These are phyloP conservation scores for Acanthosoma haemorrhoidale DNA, from an alignment of 2,888 invertebrate species.

Conservation along the genomic window DNA sequence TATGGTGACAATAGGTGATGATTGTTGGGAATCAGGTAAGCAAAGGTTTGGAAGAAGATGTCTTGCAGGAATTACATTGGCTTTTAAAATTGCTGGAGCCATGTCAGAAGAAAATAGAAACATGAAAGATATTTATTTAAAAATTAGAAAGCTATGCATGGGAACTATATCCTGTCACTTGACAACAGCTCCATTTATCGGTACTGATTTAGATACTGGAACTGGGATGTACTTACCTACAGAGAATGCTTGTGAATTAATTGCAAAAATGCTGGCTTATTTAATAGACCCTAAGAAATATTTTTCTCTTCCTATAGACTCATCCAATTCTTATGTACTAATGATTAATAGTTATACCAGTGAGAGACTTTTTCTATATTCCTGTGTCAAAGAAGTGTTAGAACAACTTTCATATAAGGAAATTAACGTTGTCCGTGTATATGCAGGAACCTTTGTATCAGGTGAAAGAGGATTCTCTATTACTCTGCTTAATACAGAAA, in stretches of 20 bases:
- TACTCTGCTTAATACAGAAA: slow-evolving; percentile 30
- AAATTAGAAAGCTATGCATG: slow-evolving; percentile 38
- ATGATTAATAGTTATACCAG: slow-evolving; percentile 6
- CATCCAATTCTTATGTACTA: neutral
- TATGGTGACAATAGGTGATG: slow-evolving; percentile 44
- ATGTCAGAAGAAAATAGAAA: slow-evolving; percentile 51
- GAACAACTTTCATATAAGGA: neutral
- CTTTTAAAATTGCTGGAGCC: slow-evolving; percentile 44
- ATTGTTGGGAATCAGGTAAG: slow-evolving; percentile 45
- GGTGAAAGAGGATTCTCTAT: slow-evolving; percentile 32
- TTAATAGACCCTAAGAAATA: neutral
- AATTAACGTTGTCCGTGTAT: slow-evolving; percentile 21
- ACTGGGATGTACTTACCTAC: neutral
- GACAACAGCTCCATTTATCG: slow-evolving; percentile 46
- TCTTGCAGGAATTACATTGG: slow-evolving; percentile 54
- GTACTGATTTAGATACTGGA: slow-evolving; percentile 40
- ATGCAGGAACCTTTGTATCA: slow-evolving; percentile 28
- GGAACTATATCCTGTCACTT: slow-evolving; percentile 20
- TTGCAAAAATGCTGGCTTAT: neutral
- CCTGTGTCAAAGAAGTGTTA: slow-evolving; percentile 22
- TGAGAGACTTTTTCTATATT: slow-evolving; percentile 8
- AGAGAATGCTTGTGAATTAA: slow-evolving; percentile 16
- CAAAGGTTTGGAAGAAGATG: slow-evolving; percentile 53
- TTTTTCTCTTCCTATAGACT: neutral
- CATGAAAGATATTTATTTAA: slow-evolving; percentile 52